Base-by-base conservation (phyloP, 2,797 vertebrate genomes). In the Enteromius argenteus region DNA sequence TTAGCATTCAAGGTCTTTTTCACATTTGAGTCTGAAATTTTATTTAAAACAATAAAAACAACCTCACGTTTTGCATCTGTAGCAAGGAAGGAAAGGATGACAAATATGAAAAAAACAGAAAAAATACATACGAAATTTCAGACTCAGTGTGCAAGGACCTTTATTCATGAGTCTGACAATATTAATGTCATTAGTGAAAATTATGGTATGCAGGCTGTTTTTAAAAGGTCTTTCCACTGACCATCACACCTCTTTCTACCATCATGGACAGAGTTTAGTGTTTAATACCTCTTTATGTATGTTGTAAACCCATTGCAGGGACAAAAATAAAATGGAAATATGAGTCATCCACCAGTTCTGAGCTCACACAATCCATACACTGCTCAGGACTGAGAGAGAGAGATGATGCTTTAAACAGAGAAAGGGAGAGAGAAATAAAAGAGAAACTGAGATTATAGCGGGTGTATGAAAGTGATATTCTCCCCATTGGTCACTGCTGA, bases 341-440 rank as follows among this genome's bases (percentile, higher is more conserved):
- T 71, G 51, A 75, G 72, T 83, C 72, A 73, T 74, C 30, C 58
- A 68, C 72, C 58, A 46, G 17, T 62, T 60, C 39, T 64, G 69
- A 56, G 46, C 46, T 56, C 73, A 83, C 46, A 56, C 62, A 56
- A 58, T 67, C 60, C 46, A 27, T 67, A 67, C n/a, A 67, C 37
- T 67, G 58, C 37, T 7, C 60, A 68, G 51, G 67, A 72, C 11
- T 39, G 51, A 56, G 46, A 66, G 60, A 46, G 35, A 68, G 60
- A 77, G 72, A 77, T 83, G 73, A 83, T 83, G 73, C 64, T 7
- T 84, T 84, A 69, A 84, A 78, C 82, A 84, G 75, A 84, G 23
- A 68, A 53, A 35, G 49, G 19, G 27, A 35, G 46, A 35, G 46
- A 69, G 53, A 84, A 60, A 60, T 84, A 35, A 84, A 79, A 71